Base-by-base conservation (phyloP, 2,113 vertebrate species). In the Zosterops hypoxanthus region DNA sequence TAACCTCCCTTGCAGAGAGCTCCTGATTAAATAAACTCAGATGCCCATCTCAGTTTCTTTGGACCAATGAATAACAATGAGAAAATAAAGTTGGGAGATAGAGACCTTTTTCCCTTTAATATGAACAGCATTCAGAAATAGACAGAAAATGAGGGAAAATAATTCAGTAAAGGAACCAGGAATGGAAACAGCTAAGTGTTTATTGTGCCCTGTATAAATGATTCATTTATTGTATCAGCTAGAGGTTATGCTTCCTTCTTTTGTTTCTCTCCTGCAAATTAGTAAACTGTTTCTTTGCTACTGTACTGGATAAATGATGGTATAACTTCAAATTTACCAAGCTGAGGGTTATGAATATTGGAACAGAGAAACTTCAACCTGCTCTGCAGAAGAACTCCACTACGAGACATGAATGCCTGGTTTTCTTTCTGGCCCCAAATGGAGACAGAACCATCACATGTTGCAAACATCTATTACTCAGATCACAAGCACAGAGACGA, bases 51-150 rank as follows among this genome's bases (percentile, higher is more conserved):
- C 91, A 75, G 98, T 95, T 98, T 98, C 96, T 97, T 95, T 88
- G 95, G 98, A 95, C 98, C 98, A 98, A 99, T 98, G 98, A 99
- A 99, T 99, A 99, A 97, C 98, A 99, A 99, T 98, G 97, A 99
- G 97, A 90, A 93, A 97, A 91, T 70, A 84, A 95, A 95, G 93
- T 88, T 97, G 80, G 94, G 91, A 89, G 78, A 95, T 66, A 84
- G 68, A 94, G 82, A 82, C 82, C 80, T 93, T 97, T 97, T 89
- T 89, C 39, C 73, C 49, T 90, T 97, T 94, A 77, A 82, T 83
- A 77, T 42, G 69, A 97, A 59, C 66, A 70, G 69, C 6, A 8
- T 86, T 88, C 56, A 90, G 68, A 97, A 82, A 94, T 9, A 82
- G 82, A 93, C 2, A 22, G 34, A 91, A 83, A 92, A 81, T 77